Base-by-base conservation (phyloP, 1,140 invertebrate species). In the Elysia chlorotica region DNA sequence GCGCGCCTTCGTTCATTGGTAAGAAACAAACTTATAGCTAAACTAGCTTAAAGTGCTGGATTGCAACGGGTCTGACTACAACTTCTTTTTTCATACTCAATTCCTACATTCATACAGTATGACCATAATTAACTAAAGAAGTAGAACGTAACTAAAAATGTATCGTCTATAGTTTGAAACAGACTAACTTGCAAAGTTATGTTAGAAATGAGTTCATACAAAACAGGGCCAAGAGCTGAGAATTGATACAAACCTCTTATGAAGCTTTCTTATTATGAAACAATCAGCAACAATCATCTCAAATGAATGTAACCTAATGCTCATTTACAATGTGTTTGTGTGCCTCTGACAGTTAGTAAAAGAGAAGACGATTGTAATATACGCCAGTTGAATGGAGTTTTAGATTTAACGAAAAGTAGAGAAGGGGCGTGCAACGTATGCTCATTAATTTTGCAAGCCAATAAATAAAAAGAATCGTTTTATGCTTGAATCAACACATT, bases 111-210 rank as follows among this genome's bases (percentile, higher is more conserved):
- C 37, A 67, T 53, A 31, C 74, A 65, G 33, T 71, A 65, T 48
- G 63, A 65, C 59, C 63, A 65, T 30, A 56, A 65, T 30, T 36
- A 68, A 17, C 63, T 67, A 38, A 25, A 59, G 33, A 65, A 72
- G 19, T 57, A 74, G 35, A 69, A 75, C 67, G 74, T 71, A 75
- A 75, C 36, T 30, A 38, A 41, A 54, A 23, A 63, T 66, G 62
- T 75, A 62, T 75, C 14, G 36, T 62, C 74, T 67, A 66, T 66
- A 66, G 56, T 21, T 62, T n/a, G 38, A 53, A 14, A 25, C 41
- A 23, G 25, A 28, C 25, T 28, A 65, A 48, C n/a, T n/a, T n/a
- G n/a, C n/a, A n/a, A n/a, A n/a, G n/a, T n/a, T n/a, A n/a, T n/a
- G n/a, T n/a, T n/a, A n/a, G n/a, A n/a, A n/a, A n/a, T n/a, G 19